Evolutionary conservation across 2,888 invertebrate genomes (phyloP).

Genomic region (Agrilus cyanescens): DNA sequence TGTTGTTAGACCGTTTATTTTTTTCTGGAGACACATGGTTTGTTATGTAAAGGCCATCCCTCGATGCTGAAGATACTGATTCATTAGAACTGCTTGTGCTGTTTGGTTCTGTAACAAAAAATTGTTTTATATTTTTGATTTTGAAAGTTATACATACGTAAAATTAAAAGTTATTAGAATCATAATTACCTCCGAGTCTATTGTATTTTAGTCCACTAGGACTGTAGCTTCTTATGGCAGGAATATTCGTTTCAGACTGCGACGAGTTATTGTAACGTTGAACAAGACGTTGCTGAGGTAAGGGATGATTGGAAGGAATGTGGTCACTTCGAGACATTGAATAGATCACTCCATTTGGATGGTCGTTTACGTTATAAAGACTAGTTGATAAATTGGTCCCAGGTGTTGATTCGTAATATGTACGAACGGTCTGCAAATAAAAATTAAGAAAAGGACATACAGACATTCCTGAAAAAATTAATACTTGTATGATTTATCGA

Average conservation of each 20-base stretch:
- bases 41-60: constrained; percentile 35
- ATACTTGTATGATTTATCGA: neutral
- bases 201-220: constrained; percentile 31
- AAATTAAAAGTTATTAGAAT: neutral
- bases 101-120: constrained; percentile 26
- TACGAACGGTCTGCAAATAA: constrained; percentile 35
- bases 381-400: constrained; percentile 31
- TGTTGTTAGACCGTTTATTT: constrained; percentile 42
- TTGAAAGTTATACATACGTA: neutral
- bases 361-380: constrained; percentile 35
- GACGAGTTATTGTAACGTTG: constrained; percentile 27
- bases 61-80: constrained; percentile 62
- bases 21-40: constrained; percentile 38
- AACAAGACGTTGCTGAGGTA: constrained; percentile 12
- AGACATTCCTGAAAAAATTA: neutral
- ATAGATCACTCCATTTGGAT: constrained; percentile 25
- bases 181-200: constrained; percentile 24
- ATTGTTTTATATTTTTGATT: neutral
- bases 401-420: constrained; percentile 39
- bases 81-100: constrained; percentile 74
- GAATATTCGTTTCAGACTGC: constrained; percentile 37
- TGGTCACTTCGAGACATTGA: constrained; percentile 27
- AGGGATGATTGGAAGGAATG: constrained; percentile 11
- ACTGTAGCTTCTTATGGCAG: constrained; percentile 30
- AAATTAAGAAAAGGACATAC: neutral